phyloP scores from a whole-genome alignment of 2,797 vertebrate genomes.

The Pseudomugil tenellus region DNA sequence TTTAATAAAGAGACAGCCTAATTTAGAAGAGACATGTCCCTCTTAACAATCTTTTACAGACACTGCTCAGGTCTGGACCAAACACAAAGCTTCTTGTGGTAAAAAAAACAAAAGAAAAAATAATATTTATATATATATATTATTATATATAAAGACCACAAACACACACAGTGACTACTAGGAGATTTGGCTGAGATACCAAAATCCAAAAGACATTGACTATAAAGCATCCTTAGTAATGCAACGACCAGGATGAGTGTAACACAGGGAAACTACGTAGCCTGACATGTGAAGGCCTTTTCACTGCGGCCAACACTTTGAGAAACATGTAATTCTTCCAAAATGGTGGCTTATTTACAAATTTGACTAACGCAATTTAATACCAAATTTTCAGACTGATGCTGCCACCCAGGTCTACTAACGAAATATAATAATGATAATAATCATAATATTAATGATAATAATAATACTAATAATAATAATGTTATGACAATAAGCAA shows the following conservation, averaged over 20 bases:
- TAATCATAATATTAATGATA: too few relatives aligned
- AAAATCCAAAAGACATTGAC: neutral
- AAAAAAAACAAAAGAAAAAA: neutral
- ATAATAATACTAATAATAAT: neutral
- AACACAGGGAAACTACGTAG: neutral
- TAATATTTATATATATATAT: too few relatives aligned
- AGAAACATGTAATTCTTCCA: neutral
- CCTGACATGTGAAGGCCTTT: neutral
- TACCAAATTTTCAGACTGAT: neutral
- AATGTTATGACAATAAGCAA: neutral
- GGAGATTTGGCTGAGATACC: neutral
- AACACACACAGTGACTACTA: neutral
- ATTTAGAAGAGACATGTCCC: conserved; percentile 76
- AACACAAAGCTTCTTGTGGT: conserved; percentile 21
- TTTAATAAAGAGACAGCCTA: conserved; percentile 78
- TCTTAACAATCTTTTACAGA: conserved; percentile 59
- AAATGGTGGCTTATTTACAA: neutral
- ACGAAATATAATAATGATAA: too few relatives aligned
- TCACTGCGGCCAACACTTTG: neutral
- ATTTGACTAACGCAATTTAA: conserved; percentile 1
- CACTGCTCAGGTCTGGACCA: conserved; percentile 39
- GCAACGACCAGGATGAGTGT: neutral
- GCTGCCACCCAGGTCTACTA: neutral
- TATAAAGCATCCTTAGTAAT: neutral
- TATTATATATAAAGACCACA: too few relatives aligned